Conservation (phyloP, 1,140 invertebrate genomes). For the Teleopsis dalmanni region DNA sequence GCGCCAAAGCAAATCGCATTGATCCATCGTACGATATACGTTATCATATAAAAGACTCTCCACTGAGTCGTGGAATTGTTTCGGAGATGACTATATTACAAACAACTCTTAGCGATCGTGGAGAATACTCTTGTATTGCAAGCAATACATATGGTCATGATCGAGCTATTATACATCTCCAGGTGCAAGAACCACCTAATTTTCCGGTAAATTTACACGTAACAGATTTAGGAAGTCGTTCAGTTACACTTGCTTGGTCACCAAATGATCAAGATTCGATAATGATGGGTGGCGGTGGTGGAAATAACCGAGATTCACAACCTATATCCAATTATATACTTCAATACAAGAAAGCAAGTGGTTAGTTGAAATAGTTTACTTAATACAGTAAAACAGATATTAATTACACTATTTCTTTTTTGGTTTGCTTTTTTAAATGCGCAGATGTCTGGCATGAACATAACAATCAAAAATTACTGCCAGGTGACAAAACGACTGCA, state of each 20-base stretch:
- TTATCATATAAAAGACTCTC: conserved; percentile 48
- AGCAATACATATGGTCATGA: conserved; percentile 63
- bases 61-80: conserved; percentile 46
- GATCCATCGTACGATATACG: conserved; percentile 49
- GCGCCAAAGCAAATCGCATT: conserved; percentile 44
- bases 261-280: conserved; percentile 31
- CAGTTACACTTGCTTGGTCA: conserved; percentile 53
- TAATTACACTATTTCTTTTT: not conserved
- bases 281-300: conserved; percentile 15
- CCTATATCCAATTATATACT: conserved; percentile 55
- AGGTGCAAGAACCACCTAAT: conserved; percentile 60
- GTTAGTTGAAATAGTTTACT: conserved; percentile 29
- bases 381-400: not conserved
- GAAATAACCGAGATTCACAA: conserved; percentile 44
- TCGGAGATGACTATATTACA: conserved; percentile 57
- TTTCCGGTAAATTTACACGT: conserved; percentile 55
- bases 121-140: conserved; percentile 61
- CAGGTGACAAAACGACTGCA: conserved; percentile 51
- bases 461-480: conserved; percentile 47
- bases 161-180: conserved; percentile 55
- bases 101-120: conserved; percentile 55
- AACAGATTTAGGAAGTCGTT: conserved; percentile 52
- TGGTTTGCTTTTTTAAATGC: not conserved
- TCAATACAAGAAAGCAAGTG: conserved; percentile 55
- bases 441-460: conserved; percentile 52